Evolutionary conservation across 2,888 invertebrate genomes (phyloP), one percentile per base, ranked within the genome.

Genomic region (Acanthopleura granulata): DNA sequence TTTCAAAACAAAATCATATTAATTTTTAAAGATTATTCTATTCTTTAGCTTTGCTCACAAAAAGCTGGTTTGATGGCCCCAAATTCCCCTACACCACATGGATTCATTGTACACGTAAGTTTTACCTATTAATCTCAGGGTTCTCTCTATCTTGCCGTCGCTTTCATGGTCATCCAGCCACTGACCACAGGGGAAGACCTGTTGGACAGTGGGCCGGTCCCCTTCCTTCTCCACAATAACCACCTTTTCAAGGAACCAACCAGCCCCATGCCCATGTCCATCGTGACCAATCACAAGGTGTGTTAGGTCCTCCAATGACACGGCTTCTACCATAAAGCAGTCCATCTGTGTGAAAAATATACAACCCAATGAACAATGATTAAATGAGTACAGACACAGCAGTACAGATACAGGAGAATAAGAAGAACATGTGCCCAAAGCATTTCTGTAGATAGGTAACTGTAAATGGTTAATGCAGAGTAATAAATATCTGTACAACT

Each of bases 101-200:
- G 9, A 40, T 40, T 40, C 40, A 40, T 40, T 40, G 4, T 40
- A 40, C 40, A 3, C 9, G 40, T 40, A 40, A 40, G 40, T 49
- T 78, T 74, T 77, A 88, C 89, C 87, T 57, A 87, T 78, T 62
- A 82, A 76, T 66, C 82, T 80, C 6, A 88, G 81, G n/a, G 79
- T 83, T 40, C 87, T 80, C 77, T 87, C 85, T 22, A 84, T 87
- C 69, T 82, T 82, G 51, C 86, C 85, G 77, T 89, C 87, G 74
- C 83, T 87, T 74, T 87, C 86, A 75, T 86, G 83, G 18, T 83
- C 82, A 76, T 89, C 89, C 76, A 89, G 79, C 89, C 89, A 89
- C 57, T 83, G 79, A 14, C 83, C 80, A 81, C 88, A 89, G 4
- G 87, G 86, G 81, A 89, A 89, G 61, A 88, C 76, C 75, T 82